Percentiles rank a stretch among this genome's conserved stretches.
phyloP scores from a whole-genome alignment of 2,113 vertebrate genomes.

The Nothoprocta pentlandii region DNA sequence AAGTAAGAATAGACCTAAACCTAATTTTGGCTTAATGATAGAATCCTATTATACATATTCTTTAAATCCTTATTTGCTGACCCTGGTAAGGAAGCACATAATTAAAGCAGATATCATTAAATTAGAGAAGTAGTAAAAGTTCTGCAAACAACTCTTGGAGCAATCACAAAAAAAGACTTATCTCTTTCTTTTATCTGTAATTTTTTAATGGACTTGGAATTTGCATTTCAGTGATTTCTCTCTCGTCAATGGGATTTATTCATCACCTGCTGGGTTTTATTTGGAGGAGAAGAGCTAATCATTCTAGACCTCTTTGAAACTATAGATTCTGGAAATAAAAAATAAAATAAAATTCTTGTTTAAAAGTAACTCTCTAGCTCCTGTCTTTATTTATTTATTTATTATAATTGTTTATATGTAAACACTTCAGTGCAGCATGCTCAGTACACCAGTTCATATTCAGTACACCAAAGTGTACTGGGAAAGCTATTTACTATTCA shows the following conservation, averaged over 20 bases:
- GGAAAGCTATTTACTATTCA: slow-evolving; percentile 1
- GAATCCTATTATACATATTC: not conserved
- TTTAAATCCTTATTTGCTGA: not conserved
- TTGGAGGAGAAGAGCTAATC: not conserved
- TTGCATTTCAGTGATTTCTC: not conserved
- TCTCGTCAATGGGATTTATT: not conserved
- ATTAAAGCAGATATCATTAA: not conserved
- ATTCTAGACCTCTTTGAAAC: not conserved
- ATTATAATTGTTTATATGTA: not conserved
- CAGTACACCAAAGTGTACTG: not conserved
- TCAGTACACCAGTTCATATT: not conserved
- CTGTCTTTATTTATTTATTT: not conserved
- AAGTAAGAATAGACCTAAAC: not conserved
- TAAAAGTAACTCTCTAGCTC: not conserved
- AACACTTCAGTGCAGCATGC: not conserved
- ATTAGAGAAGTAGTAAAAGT: not conserved
- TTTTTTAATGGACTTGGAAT: not conserved
- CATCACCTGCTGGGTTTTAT: not conserved
- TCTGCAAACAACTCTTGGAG: not conserved
- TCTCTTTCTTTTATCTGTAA: not conserved
- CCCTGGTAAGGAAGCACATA: not conserved
- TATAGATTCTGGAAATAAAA: not conserved
- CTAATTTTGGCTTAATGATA: not conserved
- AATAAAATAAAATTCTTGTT: not conserved
- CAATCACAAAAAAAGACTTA: not conserved